These are phyloP conservation scores for Melanotaenia maccullochi DNA, from an alignment of 2,797 vertebrate genomes.

Conservation along the genomic window DNA sequence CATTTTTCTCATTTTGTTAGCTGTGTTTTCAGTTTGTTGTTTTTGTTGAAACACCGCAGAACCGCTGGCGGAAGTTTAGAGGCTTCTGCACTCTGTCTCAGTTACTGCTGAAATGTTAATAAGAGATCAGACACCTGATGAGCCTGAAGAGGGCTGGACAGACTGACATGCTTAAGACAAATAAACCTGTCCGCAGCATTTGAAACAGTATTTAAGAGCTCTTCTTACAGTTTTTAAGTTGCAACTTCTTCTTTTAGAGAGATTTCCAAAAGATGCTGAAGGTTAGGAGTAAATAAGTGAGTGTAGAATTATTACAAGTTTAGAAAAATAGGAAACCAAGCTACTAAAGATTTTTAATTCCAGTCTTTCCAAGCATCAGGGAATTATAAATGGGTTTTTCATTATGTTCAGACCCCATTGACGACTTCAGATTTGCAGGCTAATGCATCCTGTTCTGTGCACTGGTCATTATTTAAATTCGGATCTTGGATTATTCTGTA, in stretches of 20 bases:
- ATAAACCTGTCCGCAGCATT: neutral
- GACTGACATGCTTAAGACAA: neutral
- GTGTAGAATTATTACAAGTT: neutral
- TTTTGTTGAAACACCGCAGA: neutral
- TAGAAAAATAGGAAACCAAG: neutral
- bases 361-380: neutral
- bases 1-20: rapidly evolving
- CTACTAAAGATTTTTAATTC: neutral
- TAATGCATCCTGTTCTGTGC: neutral
- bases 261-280: neutral
- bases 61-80: neutral
- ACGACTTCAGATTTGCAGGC: neutral
- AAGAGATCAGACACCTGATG: neutral
- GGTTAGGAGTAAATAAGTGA: neutral
- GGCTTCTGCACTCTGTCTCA: neutral
- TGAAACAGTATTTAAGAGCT: neutral
- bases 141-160: neutral
- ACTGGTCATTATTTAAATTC: neutral
- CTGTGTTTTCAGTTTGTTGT: constrained; percentile 2
- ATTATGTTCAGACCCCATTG: neutral
- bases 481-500: neutral
- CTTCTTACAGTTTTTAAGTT: neutral
- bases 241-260: neutral
- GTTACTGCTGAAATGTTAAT: neutral
- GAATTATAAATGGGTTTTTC: neutral